These are phyloP conservation scores for Muschampia plurimacula DNA, from an alignment of 2,888 invertebrate genomes.

Conservation along the genomic window DNA sequence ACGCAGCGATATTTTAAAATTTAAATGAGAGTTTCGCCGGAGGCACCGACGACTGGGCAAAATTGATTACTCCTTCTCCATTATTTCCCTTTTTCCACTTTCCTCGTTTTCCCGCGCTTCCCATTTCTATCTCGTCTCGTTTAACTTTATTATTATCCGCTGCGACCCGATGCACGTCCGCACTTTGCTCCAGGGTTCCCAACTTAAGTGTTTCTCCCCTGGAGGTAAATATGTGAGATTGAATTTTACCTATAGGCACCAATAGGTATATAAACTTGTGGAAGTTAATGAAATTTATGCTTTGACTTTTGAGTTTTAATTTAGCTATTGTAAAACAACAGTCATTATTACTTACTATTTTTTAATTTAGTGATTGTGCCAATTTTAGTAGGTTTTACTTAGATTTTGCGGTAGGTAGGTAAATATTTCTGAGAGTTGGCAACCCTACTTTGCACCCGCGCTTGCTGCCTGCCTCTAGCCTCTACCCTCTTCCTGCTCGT, in stretches of 20 bases:
- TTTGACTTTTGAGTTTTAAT: too few species aligned
- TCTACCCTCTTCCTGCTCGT: slow-evolving; percentile 45
- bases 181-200: slow-evolving; percentile 42
- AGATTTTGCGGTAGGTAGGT: background rate
- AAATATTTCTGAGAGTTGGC: background rate
- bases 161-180: slow-evolving; percentile 23
- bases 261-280: too few species aligned
- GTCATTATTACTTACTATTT: too few species aligned
- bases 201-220: background rate
- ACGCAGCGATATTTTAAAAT: slow-evolving; percentile 81
- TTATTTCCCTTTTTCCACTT: slow-evolving; percentile 84
- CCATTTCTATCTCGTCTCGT: slow-evolving; percentile 76
- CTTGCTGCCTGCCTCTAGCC: slow-evolving; percentile 30
- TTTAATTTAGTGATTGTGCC: too few species aligned
- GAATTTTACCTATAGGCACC: too few species aligned
- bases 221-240: too few species aligned
- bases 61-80: slow-evolving; percentile 85
- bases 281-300: too few species aligned
- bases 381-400: too few species aligned
- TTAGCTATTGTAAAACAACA: too few species aligned
- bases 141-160: slow-evolving; percentile 80
- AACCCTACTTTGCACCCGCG: slow-evolving; percentile 46
- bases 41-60: slow-evolving; percentile 79
- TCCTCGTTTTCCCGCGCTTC: slow-evolving; percentile 73
- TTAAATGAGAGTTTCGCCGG: slow-evolving; percentile 82